Evolutionary conservation across 2,888 invertebrate genomes (phyloP).

Genomic region (Sesia apiformis): DNA sequence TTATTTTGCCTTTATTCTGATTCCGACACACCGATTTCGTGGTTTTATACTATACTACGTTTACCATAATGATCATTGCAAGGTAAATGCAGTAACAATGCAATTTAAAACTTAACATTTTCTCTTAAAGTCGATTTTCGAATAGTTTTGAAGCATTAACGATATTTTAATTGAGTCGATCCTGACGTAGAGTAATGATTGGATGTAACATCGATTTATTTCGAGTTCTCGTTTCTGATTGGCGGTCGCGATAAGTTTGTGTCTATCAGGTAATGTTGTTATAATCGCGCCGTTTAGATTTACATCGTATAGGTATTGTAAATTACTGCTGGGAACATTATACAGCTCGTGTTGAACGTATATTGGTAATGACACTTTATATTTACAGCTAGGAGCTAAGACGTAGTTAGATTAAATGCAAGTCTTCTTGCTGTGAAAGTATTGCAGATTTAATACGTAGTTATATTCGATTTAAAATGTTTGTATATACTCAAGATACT

Average conservation of each 20-base stretch:
- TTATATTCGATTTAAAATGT: too few species aligned
- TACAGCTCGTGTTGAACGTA: background rate
- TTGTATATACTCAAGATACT: too few species aligned
- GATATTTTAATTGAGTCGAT: conserved; percentile 75
- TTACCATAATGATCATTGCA: conserved; percentile 70
- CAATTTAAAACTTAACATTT: conserved; percentile 33
- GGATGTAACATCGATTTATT: conserved; percentile 74
- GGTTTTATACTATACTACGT: conserved; percentile 67
- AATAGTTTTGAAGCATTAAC: conserved; percentile 50
- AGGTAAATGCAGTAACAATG: conserved; percentile 31
- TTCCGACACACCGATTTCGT: conserved; percentile 71
- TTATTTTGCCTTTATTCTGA: conserved; percentile 70
- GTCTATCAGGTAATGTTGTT: conserved; percentile 67
- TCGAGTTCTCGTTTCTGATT: conserved; percentile 72
- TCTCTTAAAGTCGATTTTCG: conserved; percentile 42
- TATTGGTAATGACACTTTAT: background rate
- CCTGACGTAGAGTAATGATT: conserved; percentile 74
- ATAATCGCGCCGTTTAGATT: conserved; percentile 53
- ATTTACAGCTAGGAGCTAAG: too few species aligned
- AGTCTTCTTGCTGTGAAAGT: too few species aligned
- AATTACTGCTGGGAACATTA: background rate
- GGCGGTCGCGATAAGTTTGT: conserved; percentile 70
- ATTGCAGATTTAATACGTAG: too few species aligned
- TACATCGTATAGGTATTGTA: conserved; percentile 15
- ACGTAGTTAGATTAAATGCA: too few species aligned